Evolutionary conservation across 2,888 invertebrate genomes (phyloP).

Genomic region (Orthonevra nobilis): DNA sequence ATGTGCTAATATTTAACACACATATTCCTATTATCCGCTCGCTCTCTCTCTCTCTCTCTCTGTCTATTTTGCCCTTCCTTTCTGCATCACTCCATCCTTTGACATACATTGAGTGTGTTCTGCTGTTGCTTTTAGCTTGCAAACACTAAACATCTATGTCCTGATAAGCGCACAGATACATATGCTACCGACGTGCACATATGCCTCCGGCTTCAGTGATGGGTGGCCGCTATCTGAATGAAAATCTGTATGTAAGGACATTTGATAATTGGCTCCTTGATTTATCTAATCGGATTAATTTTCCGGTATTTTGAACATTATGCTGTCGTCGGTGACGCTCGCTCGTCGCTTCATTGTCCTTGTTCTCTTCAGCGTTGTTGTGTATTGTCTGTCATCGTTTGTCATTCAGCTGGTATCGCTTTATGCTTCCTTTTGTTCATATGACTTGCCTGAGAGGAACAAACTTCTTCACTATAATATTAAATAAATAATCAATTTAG

Average conservation of each 20-base stretch:
- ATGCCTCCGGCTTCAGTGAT: not conserved
- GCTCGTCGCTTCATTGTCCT: constrained; percentile 3
- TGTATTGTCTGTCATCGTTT: constrained; percentile 41
- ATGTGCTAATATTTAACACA: constrained; percentile 54
- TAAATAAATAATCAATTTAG: too few species aligned
- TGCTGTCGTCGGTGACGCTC: constrained; percentile 39
- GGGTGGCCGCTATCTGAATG: constrained; percentile 11
- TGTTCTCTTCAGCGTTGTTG: not conserved
- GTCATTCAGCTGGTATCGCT: constrained; percentile 5
- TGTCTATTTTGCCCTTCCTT: constrained; percentile 3
- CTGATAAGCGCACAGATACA: not conserved
- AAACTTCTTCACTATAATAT: too few species aligned
- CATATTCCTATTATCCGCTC: constrained; percentile 18
- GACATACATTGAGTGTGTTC: constrained; percentile 33
- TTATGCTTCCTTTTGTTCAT: not conserved
- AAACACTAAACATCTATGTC: constrained; percentile 1
- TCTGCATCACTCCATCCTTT: too few species aligned
- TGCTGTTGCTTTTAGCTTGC: constrained; percentile 26
- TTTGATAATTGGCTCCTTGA: constrained; percentile 65
- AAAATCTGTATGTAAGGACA: constrained; percentile 54
- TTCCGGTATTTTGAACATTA: constrained; percentile 63
- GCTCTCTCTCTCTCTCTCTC: constrained; percentile 3
- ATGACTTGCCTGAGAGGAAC: too few species aligned
- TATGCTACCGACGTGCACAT: too few species aligned
- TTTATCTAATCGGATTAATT: constrained; percentile 66